phyloP scores from a whole-genome alignment of 2,888 invertebrate species.

The Lepidocyrtinus sp. region DNA sequence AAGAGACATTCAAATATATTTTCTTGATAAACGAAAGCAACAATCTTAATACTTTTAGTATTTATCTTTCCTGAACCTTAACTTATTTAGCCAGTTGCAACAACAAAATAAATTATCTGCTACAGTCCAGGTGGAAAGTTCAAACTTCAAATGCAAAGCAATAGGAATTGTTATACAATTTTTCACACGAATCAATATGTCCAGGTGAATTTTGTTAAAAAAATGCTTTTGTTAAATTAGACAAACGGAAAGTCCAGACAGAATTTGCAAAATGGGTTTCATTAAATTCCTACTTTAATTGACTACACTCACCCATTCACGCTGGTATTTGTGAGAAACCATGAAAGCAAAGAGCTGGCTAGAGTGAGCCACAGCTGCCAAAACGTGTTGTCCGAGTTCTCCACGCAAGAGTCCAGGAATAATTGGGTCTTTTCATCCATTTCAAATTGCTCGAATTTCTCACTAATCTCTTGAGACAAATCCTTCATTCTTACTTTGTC shows the following conservation, averaged over 20 bases:
- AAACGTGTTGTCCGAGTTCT: conserved; percentile 88
- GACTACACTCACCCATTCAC: conserved; percentile 87
- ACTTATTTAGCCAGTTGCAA: too few relatives aligned
- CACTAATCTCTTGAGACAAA: conserved; percentile 75
- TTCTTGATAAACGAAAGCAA: too few relatives aligned
- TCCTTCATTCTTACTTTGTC: conserved; percentile 73
- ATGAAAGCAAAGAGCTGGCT: conserved; percentile 86
- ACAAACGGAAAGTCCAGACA: not conserved
- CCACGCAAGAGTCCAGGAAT: conserved; percentile 83
- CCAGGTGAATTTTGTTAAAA: too few relatives aligned
- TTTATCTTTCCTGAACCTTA: too few relatives aligned
- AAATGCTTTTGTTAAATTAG: too few relatives aligned
- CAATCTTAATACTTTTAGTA: too few relatives aligned
- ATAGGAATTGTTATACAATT: too few relatives aligned
- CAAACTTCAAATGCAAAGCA: too few relatives aligned
- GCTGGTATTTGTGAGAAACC: conserved; percentile 95
- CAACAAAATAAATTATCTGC: too few relatives aligned
- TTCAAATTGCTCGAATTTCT: conserved; percentile 79
- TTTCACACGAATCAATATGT: too few relatives aligned
- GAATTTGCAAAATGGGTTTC: not conserved
- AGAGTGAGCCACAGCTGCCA: conserved; percentile 92
- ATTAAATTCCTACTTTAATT: not conserved
- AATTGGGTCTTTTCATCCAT: conserved; percentile 82
- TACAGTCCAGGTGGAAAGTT: too few relatives aligned
- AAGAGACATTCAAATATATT: conserved; percentile 44